Evolutionary conservation across 2,888 invertebrate genomes (phyloP), one percentile per base, ranked within the genome.

Genomic region (Heliconius ethilla): DNA sequence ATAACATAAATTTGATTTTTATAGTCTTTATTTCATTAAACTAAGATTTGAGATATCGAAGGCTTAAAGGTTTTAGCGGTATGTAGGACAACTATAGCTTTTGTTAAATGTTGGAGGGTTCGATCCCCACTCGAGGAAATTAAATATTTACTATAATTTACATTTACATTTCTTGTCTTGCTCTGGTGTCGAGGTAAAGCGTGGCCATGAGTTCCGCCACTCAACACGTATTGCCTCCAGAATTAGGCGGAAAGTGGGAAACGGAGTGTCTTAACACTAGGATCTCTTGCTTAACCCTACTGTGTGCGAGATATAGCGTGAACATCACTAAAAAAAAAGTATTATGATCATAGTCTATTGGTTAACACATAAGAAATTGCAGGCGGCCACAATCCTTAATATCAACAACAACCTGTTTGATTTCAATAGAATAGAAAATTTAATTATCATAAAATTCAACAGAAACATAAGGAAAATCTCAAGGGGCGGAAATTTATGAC

Each of bases 401-500:
- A 62, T 11, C 2, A 62, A 4, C 1, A 25, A 62, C 25, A 11
- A 63, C 62, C 25, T 63, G 62, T 25, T 27, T 63, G 27, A 63
- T 13, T 27, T 55, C 33, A 25, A 27, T 27, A 11, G n/a, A 72
- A 62, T 66, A 76, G 75, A 76, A 78, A 79, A 80, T 82, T 79
- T 75, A 82, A 82, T 79, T 67, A 66, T 55, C 33, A 65, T 55
- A 73, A 73, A 73, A 59, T 82, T 77, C 79, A 66, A 37, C 37
- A 37, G 62, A 72, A 77, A 55, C 77, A 72, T 69, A 70, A 66
- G 67, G 37, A 55, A 75, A 79, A 78, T 83, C 79, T 82, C 76
- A 85, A 84, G 83, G 66, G 76, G 51, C 40, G 78, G 81, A 83
- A 88, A 89, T 88, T 88, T 87, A 87, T 85, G 86, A n/a, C 55